Base-by-base conservation (phyloP, 2,113 vertebrate species). In the Scomber colias region DNA sequence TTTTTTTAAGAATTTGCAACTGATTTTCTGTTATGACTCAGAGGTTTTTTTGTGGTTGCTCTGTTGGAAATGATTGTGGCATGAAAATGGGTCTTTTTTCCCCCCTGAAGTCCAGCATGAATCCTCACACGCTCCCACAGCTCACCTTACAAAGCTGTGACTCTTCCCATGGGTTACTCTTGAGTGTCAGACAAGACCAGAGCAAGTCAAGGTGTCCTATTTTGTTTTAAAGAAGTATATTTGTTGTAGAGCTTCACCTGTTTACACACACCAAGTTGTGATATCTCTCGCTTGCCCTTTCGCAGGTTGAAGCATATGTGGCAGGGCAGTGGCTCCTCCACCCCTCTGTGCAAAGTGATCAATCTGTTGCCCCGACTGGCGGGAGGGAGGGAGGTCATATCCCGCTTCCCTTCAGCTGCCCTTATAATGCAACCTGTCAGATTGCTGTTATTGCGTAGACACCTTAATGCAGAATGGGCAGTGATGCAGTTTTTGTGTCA, bases 261-360 rank as follows among this genome's bases (percentile, higher is more conserved):
- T 90, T 81, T 67, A 71, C 83, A 69, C 54, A 31, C 89, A 85
- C 75, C 46, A 66, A 61, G 64, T 60, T 86, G 87, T 53, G 79
- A 80, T 57, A 75, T 84, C 5, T 87, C 81, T 19, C 62, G 19
- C 13, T 63, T 54, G 51, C 16, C 53, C 17, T 50, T 63, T 54
- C 1, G 21, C 50, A 75, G 27, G 62, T 71, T 63, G 76, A 57
- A 76, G 31, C 4, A 0, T 53, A 10, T 31, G 60, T 49, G 40
- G 2, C 12, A 11, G 40, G 54, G 67, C 40, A 48, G 27, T 2
- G 0, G 51, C 44, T 77, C 35, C 40, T 13, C 54, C 71, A 44
- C 35, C 19, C 10, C 59, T 30, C 62, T 59, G 65, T 54, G 21
- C 60, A 68, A 48, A 66, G 30, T 61, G 82, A 85, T 90, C 60